Base-by-base conservation (phyloP, 2,888 invertebrate genomes). In the Deilephila porcellus region DNA sequence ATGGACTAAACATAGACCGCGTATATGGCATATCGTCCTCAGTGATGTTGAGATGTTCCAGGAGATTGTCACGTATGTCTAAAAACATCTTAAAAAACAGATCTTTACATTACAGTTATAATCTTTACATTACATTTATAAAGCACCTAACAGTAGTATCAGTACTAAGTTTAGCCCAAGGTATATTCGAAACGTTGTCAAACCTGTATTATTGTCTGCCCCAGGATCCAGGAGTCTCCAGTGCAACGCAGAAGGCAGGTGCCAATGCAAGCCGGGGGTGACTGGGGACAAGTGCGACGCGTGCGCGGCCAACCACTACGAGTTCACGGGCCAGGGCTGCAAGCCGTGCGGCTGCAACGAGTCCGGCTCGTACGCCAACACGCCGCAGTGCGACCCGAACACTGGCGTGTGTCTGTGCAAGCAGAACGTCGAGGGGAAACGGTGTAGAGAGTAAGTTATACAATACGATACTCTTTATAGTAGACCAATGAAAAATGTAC, bases 231-330 rank as follows among this genome's bases (percentile, higher is more conserved):
- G 97, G 77, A 97, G 96, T 78, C 95, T 98, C 32, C 99, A 99
- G 89, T 99, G 99, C 87, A 98, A 98, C 89, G 95, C 96, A 4
- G 97, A 97, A 87, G 99, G 99, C 73, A 97, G 97, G 86, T 99
- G 99, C 82, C 97, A 97, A 82, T 99, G 99, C 89, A 99, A 99
- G 88, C 98, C 98, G 0, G 99, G 99, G 19, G 98, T 99, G 11
- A 97, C 97, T 0, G 99, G 99, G 0, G 97, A 98, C 78, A 98
- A 98, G 88, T 99, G 99, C 86, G 98, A 99, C 88, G 96, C 96
- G 1, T 96, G 96, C 80, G 96, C 97, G 11, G 95, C 97, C 2
- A 99, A 99, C 90, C 97, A 97, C 91, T 99, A 97, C 90, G 99
- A 99, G 85, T 99, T 99, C 89, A 97, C 98, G 0, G 93, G 94